Evolutionary conservation across 2,888 invertebrate genomes (phyloP).

Genomic region (Muschampia plurimacula): DNA sequence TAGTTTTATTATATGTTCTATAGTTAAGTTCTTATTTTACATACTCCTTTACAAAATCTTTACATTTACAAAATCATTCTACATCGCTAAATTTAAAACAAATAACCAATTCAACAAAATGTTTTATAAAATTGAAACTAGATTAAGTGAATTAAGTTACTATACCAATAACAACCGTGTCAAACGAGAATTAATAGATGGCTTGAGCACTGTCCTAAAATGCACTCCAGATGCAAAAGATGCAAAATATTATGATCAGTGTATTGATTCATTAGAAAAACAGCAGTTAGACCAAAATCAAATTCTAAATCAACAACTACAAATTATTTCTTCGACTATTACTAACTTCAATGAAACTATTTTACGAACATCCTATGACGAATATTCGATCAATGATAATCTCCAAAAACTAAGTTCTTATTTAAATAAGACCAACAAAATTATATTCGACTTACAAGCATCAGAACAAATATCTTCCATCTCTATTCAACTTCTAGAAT

Average conservation of each 20-base stretch:
- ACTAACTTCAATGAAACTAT: no score
- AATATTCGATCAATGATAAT: no score
- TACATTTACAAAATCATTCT: no score
- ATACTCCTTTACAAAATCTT: no score
- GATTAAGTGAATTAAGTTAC: background rate
- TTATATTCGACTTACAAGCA: conserved; percentile 4
- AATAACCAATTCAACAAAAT: no score
- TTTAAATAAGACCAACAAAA: conserved; percentile 3
- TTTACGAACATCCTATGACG: no score
- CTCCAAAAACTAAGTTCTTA: background rate
- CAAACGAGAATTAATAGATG: conserved; percentile 29
- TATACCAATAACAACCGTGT: background rate
- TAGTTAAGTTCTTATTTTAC: no score
- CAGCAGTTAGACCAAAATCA: conserved; percentile 5
- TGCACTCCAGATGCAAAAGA: background rate
- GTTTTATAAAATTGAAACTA: no score
- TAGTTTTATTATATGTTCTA: no score
- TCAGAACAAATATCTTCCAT: conserved; percentile 14
- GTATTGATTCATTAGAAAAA: conserved; percentile 12
- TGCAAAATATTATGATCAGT: conserved; percentile 1
- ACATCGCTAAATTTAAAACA: no score
- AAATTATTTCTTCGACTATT: conserved; percentile 11
- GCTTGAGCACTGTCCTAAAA: conserved; percentile 18
- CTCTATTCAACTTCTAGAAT: conserved; percentile 21
- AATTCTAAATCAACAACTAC: background rate